These are phyloP conservation scores for Macrochelys suwanniensis DNA, from an alignment of 2,797 vertebrate genomes.

Conservation along the genomic window DNA sequence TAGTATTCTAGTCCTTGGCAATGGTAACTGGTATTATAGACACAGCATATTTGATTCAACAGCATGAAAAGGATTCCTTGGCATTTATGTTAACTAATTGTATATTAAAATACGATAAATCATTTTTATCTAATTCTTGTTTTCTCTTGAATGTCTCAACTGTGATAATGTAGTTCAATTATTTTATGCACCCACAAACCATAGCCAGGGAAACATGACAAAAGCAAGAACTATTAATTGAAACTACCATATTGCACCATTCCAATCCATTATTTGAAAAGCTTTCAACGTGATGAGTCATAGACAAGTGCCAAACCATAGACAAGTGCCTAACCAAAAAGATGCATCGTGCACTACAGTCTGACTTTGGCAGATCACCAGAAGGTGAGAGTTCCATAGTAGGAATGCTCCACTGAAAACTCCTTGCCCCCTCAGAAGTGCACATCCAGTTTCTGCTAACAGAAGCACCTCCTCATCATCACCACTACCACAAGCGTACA, in stretches of 20 bases:
- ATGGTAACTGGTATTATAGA: neutral
- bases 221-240: constrained; percentile 61
- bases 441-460: neutral
- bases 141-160: constrained; percentile 48
- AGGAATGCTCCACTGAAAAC: neutral
- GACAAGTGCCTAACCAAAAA: neutral
- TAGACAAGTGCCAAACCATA: neutral
- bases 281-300: neutral
- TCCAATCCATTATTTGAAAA: neutral
- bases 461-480: neutral
- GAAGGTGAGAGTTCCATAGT: neutral
- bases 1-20: neutral
- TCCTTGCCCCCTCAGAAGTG: accelerated
- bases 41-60: neutral
- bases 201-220: constrained; percentile 35
- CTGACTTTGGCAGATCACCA: neutral
- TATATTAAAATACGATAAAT: constrained; percentile 24
- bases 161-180: constrained; percentile 59
- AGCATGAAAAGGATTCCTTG: neutral
- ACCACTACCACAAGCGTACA: accelerated
- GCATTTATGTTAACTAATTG: neutral
- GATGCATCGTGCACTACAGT: no score
- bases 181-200: constrained; percentile 50
- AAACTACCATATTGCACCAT: constrained; percentile 31
- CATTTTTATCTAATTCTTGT: constrained; percentile 35